phyloP scores from a whole-genome alignment of 2,888 invertebrate species.

The Corythucha ciliata region DNA sequence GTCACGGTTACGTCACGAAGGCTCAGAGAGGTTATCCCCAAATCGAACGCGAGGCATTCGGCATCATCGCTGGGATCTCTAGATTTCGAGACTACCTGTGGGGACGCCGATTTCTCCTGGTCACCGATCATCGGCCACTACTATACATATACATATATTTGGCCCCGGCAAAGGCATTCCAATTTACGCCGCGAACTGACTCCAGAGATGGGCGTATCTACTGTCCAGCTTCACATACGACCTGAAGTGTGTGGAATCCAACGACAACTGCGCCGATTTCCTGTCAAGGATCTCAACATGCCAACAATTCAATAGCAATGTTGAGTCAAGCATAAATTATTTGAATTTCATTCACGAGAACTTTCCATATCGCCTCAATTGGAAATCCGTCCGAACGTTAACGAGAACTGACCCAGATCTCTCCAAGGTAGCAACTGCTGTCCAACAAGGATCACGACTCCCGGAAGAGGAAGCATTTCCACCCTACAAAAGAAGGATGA shows the following conservation, averaged over 20 bases:
- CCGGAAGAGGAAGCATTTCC: conserved; percentile 8
- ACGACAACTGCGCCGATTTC: conserved; percentile 19
- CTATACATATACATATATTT: conserved; percentile 19
- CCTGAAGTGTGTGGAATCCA: conserved; percentile 12
- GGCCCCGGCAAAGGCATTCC: conserved; percentile 18
- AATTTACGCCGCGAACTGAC: conserved; percentile 20
- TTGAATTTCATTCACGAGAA: conserved; percentile 18
- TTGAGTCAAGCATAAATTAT: too few relatives aligned
- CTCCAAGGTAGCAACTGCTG: too few relatives aligned
- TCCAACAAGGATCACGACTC: too few relatives aligned
- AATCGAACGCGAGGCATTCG: conserved; percentile 7
- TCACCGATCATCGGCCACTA: conserved; percentile 14
- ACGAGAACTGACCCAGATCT: conserved; percentile 20
- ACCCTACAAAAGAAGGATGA: conserved; percentile 6
- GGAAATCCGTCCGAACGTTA: conserved; percentile 19
- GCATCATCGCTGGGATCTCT: conserved; percentile 18
- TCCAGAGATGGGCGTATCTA: conserved; percentile 17
- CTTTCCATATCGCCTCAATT: conserved; percentile 40
- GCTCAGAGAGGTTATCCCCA: too few relatives aligned
- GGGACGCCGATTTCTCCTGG: not conserved
- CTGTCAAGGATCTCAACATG: conserved; percentile 13
- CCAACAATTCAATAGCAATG: too few relatives aligned
- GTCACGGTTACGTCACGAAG: too few relatives aligned
- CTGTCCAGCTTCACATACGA: conserved; percentile 12
- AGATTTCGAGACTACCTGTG: conserved; percentile 15